A percentile compares a stretch with the other conserved stretches of the same genome.
phyloP scores from a whole-genome alignment of 2,797 vertebrate genomes.

The Sylvilagus floridanus region DNA sequence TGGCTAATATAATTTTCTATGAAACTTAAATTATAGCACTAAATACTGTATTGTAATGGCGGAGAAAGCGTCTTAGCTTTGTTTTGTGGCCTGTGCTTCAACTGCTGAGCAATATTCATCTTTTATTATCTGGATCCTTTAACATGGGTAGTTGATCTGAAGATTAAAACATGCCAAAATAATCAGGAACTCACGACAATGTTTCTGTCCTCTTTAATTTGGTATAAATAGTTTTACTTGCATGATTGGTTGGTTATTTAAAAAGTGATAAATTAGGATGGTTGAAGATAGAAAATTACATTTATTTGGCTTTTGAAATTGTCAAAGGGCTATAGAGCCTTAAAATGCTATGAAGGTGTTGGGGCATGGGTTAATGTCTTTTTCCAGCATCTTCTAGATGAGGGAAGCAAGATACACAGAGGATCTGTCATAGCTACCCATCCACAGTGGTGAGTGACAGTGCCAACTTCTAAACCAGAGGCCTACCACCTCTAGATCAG shows the following conservation, averaged over 20 bases:
- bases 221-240: neutral
- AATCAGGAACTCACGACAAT: neutral
- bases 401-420: neutral
- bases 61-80: neutral
- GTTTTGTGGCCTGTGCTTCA: neutral
- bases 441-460: neutral
- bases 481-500: neutral
- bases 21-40: neutral
- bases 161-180: neutral
- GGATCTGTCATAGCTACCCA: neutral
- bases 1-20: neutral
- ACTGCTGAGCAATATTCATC: neutral
- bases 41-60: neutral
- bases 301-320: constrained; percentile 1
- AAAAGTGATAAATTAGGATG: neutral
- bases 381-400: neutral
- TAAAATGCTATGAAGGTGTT: neutral
- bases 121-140: neutral
- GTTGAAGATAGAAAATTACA: neutral
- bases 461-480: no score
- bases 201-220: neutral
- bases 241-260: neutral
- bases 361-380: neutral
- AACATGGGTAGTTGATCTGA: neutral
- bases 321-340: neutral